A percentile compares a stretch with the other conserved stretches of the same genome.
Conservation (phyloP, 1,140 invertebrate species). For the Coelopa frigida region DNA sequence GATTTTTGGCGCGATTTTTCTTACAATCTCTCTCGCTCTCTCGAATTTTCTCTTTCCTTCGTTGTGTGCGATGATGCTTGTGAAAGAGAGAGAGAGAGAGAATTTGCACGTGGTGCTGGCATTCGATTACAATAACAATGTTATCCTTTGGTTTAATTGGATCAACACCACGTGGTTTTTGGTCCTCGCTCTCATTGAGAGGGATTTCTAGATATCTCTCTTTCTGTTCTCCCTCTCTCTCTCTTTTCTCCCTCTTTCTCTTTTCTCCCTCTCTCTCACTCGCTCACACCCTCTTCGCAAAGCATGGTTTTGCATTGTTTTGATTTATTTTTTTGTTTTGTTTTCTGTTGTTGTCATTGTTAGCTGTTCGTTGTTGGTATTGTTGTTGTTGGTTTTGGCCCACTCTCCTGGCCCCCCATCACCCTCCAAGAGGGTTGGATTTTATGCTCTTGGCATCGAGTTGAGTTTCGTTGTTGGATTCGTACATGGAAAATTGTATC, state of each 20-base stretch:
- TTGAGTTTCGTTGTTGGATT: too few species aligned
- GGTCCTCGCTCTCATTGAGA: too few species aligned
- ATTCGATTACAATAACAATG: conserved; percentile 13
- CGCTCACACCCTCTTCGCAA: background rate
- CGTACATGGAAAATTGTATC: background rate
- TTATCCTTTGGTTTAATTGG: conserved; percentile 11
- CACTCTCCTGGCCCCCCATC: too few species aligned
- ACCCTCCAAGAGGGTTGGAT: background rate
- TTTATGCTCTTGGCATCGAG: too few species aligned
- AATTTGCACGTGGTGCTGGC: conserved; percentile 8
- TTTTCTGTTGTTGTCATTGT: background rate
- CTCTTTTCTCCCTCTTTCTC: background rate
- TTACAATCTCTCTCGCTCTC: background rate
- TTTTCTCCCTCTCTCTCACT: background rate
- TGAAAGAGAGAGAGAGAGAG: too few species aligned
- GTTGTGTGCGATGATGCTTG: too few species aligned
- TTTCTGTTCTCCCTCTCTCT: background rate
- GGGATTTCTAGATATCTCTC: too few species aligned
- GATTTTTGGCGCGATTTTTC: conserved; percentile 7
- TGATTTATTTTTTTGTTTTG: conserved; percentile 1
- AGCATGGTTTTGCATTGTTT: background rate
- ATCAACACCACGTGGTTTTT: conserved; percentile 11
- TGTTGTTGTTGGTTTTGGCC: conserved; percentile 8
- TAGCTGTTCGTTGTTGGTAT: conserved; percentile 2
- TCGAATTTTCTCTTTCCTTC: background rate